Conservation (phyloP, 2,888 invertebrate genomes). For the Nephrocerus scutellatus region DNA sequence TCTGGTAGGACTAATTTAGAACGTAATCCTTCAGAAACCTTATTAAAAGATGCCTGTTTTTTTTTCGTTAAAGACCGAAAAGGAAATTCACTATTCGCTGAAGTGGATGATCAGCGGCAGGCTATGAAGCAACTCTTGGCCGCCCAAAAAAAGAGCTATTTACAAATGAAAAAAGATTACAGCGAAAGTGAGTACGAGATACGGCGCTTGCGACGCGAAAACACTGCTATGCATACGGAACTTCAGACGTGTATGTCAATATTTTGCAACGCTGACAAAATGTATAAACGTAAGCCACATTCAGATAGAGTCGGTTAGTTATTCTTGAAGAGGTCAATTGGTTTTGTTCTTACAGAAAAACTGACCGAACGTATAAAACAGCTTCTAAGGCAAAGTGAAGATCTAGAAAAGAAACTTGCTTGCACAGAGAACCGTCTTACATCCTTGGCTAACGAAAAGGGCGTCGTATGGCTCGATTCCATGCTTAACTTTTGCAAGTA, state of each 20-base stretch:
- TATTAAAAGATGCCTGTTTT: not conserved
- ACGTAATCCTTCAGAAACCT: not conserved
- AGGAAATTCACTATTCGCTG: conserved; percentile 59
- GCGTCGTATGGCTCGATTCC: conserved; percentile 42
- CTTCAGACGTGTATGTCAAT: conserved; percentile 41
- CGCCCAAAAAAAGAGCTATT: conserved; percentile 55
- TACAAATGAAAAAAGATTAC: conserved; percentile 46
- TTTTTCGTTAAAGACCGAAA: conserved; percentile 50
- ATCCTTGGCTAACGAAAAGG: conserved; percentile 37
- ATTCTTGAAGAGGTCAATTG: not conserved
- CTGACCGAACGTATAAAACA: conserved; percentile 39
- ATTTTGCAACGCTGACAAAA: conserved; percentile 43
- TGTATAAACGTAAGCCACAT: conserved; percentile 39
- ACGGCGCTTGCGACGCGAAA: conserved; percentile 42
- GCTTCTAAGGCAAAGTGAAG: conserved; percentile 36
- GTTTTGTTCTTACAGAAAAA: conserved; percentile 32
- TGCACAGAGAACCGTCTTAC: conserved; percentile 36
- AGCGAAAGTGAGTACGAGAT: conserved; percentile 43
- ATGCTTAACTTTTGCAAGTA: conserved; percentile 47
- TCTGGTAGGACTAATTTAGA: conserved; percentile 28
- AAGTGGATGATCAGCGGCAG: conserved; percentile 59
- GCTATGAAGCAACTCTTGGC: conserved; percentile 55
- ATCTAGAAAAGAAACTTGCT: conserved; percentile 35
- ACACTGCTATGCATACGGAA: conserved; percentile 43
- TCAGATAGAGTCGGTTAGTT: too few species aligned